These are phyloP conservation scores for Centropristis striata DNA, from an alignment of 2,113 vertebrate species.

Conservation along the genomic window DNA sequence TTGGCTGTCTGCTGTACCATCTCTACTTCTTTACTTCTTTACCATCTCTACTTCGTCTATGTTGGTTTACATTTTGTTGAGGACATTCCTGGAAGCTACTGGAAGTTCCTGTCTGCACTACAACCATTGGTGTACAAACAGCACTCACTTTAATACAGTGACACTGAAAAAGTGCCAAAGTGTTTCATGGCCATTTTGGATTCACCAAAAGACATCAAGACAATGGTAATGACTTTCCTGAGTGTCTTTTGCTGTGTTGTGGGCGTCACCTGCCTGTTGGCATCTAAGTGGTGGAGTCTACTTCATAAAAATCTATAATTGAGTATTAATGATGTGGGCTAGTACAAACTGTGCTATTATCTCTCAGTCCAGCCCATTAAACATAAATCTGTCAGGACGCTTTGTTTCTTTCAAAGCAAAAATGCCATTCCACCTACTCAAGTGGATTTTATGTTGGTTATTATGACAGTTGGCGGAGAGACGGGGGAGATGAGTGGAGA, in stretches of 20 bases:
- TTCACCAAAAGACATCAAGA: neutral
- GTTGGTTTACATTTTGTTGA: neutral
- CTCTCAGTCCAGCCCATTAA: constrained; percentile 23
- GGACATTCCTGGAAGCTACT: neutral
- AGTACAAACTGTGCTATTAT: constrained; percentile 34
- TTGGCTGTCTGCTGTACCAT: neutral
- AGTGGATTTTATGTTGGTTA: constrained; percentile 37
- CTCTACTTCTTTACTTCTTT: no score
- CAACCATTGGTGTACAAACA: neutral
- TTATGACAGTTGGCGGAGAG: constrained; percentile 48
- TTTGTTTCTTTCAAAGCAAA: constrained; percentile 42
- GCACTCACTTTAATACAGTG: neutral
- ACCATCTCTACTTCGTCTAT: neutral
- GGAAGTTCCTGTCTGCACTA: neutral
- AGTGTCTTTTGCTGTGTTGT: neutral
- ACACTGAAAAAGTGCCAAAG: no score
- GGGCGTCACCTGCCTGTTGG: constrained; percentile 18
- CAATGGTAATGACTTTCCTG: neutral
- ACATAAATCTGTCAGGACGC: constrained; percentile 35
- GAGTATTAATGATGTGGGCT: constrained; percentile 39
- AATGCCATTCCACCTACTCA: constrained; percentile 48
- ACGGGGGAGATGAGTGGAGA: constrained; percentile 14
- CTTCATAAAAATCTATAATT: constrained; percentile 40
- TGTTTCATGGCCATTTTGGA: neutral
- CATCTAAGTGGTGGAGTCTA: constrained; percentile 1